These are phyloP conservation scores for Leucophenga maculata DNA, from an alignment of 2,888 invertebrate genomes.

Conservation along the genomic window DNA sequence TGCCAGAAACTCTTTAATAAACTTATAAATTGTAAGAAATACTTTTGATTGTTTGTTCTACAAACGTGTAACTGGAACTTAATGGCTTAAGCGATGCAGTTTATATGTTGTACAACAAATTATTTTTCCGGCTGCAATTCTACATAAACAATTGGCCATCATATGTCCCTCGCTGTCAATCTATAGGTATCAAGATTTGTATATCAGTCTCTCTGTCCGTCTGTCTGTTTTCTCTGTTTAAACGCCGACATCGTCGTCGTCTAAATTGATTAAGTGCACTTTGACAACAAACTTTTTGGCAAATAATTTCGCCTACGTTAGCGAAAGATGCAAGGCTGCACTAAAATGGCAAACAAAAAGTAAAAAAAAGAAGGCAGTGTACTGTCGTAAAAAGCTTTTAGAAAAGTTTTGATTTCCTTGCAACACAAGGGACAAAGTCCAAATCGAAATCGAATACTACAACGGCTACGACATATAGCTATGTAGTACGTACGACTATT, in stretches of 20 bases:
- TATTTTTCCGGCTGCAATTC: too few relatives aligned
- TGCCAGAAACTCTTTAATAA: too few relatives aligned
- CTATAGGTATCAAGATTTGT: constrained; percentile 11
- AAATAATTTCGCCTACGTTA: constrained; percentile 45
- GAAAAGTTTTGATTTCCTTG: constrained; percentile 48
- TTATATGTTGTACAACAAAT: too few relatives aligned
- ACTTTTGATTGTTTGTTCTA: too few relatives aligned
- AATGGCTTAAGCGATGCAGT: too few relatives aligned
- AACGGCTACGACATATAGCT: constrained; percentile 2
- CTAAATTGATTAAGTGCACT: constrained; percentile 71
- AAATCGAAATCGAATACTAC: constrained; percentile 21
- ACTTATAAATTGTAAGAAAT: too few relatives aligned
- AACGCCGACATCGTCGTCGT: constrained; percentile 5
- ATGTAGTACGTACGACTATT: too few relatives aligned
- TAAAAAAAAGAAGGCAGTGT: not conserved
- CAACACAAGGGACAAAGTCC: constrained; percentile 11
- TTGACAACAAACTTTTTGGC: constrained; percentile 65
- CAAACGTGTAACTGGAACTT: too few relatives aligned
- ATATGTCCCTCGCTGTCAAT: not conserved
- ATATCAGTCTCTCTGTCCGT: too few relatives aligned
- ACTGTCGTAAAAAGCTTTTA: constrained; percentile 56
- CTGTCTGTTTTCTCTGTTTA: constrained; percentile 7
- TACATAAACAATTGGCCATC: too few relatives aligned
- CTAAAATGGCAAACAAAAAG: constrained; percentile 45
- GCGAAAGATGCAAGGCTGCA: constrained; percentile 29